Percentiles rank a stretch among this genome's conserved stretches.
Conservation (phyloP, 2,888 invertebrate species). For the Tipula lateralis region DNA sequence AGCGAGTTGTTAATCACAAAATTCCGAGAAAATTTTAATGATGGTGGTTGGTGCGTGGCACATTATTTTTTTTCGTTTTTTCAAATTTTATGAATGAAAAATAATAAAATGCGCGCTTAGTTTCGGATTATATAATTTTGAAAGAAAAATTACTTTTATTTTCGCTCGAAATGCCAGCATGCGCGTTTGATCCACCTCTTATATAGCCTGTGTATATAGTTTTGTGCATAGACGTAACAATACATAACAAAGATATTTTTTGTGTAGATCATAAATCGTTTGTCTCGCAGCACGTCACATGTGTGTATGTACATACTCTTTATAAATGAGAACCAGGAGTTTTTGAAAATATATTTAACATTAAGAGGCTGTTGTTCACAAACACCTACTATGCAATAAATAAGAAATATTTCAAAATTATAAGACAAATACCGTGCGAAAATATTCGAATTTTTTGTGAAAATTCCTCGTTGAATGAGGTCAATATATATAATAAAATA, state of each 20-base stretch:
- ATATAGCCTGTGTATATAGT: background rate
- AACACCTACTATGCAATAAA: conserved; percentile 14
- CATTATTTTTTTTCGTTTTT: background rate
- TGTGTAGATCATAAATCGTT: background rate
- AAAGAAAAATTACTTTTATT: background rate
- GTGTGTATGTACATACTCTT: background rate
- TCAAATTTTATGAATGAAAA: background rate
- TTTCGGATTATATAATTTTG: background rate
- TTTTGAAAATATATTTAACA: background rate
- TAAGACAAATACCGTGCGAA: background rate
- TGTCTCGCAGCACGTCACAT: background rate
- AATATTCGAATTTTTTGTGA: background rate
- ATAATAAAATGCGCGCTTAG: background rate
- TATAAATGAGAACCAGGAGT: background rate
- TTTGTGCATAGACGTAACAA: background rate
- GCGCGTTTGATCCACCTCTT: background rate
- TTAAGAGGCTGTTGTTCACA: background rate
- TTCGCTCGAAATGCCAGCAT: background rate
- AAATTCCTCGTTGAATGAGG: background rate
- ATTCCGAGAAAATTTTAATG: background rate
- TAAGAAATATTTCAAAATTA: conserved; percentile 2
- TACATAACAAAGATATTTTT: background rate
- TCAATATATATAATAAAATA: background rate
- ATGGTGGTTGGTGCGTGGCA: background rate
- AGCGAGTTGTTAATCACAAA: background rate